Percentiles rank a stretch among this genome's conserved stretches.
These are phyloP conservation scores for Zelleria hepariella DNA, from an alignment of 2,888 invertebrate genomes.

Conservation along the genomic window DNA sequence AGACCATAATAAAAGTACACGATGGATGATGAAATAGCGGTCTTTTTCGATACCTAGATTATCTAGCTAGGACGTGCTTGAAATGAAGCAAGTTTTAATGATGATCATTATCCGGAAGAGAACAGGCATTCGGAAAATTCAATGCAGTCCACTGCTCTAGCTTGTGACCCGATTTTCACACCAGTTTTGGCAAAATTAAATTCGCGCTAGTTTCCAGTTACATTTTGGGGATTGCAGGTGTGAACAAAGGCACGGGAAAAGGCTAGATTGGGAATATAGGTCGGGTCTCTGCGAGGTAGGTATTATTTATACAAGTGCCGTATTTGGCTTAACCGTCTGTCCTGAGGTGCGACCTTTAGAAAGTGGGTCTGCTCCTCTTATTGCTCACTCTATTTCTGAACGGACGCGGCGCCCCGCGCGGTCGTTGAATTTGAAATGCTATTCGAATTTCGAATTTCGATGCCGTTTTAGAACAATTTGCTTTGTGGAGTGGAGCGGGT, in stretches of 20 bases:
- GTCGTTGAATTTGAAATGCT: background rate
- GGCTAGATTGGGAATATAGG: background rate
- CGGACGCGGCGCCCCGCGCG: background rate
- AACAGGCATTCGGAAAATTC: no score
- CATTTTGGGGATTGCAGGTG: no score
- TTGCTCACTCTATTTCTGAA: slow-evolving; percentile 6
- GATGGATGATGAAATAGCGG: no score
- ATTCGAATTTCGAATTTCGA: background rate
- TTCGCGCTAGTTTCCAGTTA: no score
- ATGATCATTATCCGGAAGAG: no score
- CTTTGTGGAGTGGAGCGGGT: background rate
- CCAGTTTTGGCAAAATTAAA: no score
- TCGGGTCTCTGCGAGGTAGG: background rate
- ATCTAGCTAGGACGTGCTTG: no score
- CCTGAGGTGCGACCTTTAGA: slow-evolving; percentile 14
- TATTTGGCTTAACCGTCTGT: slow-evolving; percentile 20
- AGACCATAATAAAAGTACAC: no score
- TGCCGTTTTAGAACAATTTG: background rate
- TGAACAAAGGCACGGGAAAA: background rate
- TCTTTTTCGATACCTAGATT: no score
- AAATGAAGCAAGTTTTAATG: no score
- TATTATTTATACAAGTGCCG: slow-evolving; percentile 13
- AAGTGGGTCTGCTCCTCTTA: slow-evolving; percentile 15
- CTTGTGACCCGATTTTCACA: no score
- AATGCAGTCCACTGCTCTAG: no score